phyloP scores from a whole-genome alignment of 2,113 vertebrate species.

The Colaptes auratus region DNA sequence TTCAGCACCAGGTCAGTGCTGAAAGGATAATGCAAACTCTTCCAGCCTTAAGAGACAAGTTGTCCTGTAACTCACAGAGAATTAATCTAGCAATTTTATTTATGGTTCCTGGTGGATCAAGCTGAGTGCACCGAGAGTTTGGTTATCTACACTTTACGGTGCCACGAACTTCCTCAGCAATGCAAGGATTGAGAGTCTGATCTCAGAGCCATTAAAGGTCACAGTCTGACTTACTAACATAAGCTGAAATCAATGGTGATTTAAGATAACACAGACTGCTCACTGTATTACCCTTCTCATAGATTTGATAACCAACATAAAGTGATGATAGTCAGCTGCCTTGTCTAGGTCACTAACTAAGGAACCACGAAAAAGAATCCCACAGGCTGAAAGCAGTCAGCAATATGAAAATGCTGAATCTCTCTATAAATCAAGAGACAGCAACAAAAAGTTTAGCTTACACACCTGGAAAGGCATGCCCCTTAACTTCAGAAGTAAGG shows the following conservation, averaged over 20 bases:
- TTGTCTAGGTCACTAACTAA: not conserved
- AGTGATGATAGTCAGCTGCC: not conserved
- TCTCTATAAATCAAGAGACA: not conserved
- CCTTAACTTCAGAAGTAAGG: not conserved
- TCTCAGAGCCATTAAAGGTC: slow-evolving; percentile 12
- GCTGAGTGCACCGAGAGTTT: not conserved
- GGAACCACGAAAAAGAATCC: not conserved
- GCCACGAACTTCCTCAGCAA: not conserved
- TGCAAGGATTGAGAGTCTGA: not conserved
- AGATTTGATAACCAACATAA: not conserved
- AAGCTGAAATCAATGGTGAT: slow-evolving; percentile 54
- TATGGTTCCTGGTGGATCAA: slow-evolving; percentile 15
- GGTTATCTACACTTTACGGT: not conserved
- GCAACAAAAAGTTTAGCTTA: not conserved
- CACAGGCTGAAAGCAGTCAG: not conserved
- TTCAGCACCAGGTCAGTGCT: not conserved
- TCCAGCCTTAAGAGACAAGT: not conserved
- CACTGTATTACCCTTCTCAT: not conserved
- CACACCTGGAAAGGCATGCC: not conserved
- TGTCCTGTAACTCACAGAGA: not conserved
- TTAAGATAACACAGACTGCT: slow-evolving; percentile 16
- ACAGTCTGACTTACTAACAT: slow-evolving; percentile 15
- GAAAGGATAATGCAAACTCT: not conserved
- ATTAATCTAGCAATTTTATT: not conserved
- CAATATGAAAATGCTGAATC: not conserved